These are phyloP conservation scores for Saccostrea glomerata DNA, from an alignment of 1,140 invertebrate species.

Conservation along the genomic window DNA sequence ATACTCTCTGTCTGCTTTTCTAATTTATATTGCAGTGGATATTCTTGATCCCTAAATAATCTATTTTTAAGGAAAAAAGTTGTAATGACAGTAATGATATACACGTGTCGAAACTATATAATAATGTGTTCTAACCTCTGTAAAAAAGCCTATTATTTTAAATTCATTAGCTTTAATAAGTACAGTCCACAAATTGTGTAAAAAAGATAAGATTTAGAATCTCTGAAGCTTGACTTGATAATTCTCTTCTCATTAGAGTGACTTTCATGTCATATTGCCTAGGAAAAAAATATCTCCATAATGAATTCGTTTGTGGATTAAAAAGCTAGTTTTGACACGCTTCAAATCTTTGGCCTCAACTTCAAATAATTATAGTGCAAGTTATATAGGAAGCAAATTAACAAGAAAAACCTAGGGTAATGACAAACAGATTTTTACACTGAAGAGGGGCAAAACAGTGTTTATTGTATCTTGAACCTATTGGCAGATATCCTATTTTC, in stretches of 20 bases:
- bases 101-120: background rate
- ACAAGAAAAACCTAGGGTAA: slow-evolving; percentile 33
- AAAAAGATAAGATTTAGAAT: slow-evolving; percentile 22
- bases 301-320: slow-evolving; percentile 27
- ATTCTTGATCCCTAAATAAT: slow-evolving; percentile 6
- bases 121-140: background rate
- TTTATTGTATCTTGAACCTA: slow-evolving; percentile 33
- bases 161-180: slow-evolving; percentile 34
- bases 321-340: slow-evolving; percentile 35
- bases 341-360: slow-evolving; percentile 36
- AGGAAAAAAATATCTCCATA: slow-evolving; percentile 29
- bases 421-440: slow-evolving; percentile 36
- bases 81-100: background rate
- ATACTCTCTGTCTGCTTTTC: background rate
- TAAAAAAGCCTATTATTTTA: slow-evolving; percentile 7
- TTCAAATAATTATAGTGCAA: slow-evolving; percentile 35
- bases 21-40: background rate
- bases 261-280: slow-evolving; percentile 31
- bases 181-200: slow-evolving; percentile 33
- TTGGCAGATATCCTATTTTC: slow-evolving; percentile 34
- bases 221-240: slow-evolving; percentile 24
- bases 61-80: background rate
- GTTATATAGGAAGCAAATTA: slow-evolving; percentile 38
- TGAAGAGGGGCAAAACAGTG: slow-evolving; percentile 25
- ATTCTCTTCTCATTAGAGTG: slow-evolving; percentile 19